phyloP scores from a whole-genome alignment of 2,888 invertebrate species.

The Rhingia campestris region DNA sequence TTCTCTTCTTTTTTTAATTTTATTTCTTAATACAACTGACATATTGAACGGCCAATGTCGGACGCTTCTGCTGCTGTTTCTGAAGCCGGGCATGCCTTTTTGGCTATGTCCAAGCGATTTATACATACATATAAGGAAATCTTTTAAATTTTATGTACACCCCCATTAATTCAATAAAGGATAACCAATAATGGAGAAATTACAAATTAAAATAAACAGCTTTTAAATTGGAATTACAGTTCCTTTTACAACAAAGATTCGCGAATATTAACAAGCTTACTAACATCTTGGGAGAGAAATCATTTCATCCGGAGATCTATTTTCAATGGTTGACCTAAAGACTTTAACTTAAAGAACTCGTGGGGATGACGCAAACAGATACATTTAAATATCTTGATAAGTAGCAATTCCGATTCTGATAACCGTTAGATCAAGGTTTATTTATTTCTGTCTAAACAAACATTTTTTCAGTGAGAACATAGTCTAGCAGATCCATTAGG shows the following conservation, averaged over 20 bases:
- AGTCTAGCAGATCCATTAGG: too few relatives aligned
- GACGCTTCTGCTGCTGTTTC: conserved; percentile 16
- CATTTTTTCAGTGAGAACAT: too few relatives aligned
- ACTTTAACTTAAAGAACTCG: too few relatives aligned
- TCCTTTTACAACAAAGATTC: background rate
- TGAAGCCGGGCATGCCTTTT: conserved; percentile 15
- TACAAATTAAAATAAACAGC: background rate
- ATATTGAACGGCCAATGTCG: conserved; percentile 25
- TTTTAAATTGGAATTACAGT: background rate
- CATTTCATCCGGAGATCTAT: too few relatives aligned
- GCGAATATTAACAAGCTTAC: too few relatives aligned
- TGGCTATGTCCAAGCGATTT: conserved; percentile 18
- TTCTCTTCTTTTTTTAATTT: conserved; percentile 26
- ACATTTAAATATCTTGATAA: too few relatives aligned
- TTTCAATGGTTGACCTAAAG: too few relatives aligned
- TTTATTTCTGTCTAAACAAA: too few relatives aligned
- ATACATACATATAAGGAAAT: conserved; percentile 33
- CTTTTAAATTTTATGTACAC: conserved; percentile 54
- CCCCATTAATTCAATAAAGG: conserved; percentile 54
- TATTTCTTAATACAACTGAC: conserved; percentile 48
- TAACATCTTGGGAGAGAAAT: too few relatives aligned
- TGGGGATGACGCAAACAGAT: too few relatives aligned
- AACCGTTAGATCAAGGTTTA: too few relatives aligned
- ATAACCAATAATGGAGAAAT: conserved; percentile 46
- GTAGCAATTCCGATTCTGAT: too few relatives aligned